These are phyloP conservation scores for Ailuropoda melanoleuca DNA, from an alignment of 2,113 vertebrate species.

Conservation along the genomic window DNA sequence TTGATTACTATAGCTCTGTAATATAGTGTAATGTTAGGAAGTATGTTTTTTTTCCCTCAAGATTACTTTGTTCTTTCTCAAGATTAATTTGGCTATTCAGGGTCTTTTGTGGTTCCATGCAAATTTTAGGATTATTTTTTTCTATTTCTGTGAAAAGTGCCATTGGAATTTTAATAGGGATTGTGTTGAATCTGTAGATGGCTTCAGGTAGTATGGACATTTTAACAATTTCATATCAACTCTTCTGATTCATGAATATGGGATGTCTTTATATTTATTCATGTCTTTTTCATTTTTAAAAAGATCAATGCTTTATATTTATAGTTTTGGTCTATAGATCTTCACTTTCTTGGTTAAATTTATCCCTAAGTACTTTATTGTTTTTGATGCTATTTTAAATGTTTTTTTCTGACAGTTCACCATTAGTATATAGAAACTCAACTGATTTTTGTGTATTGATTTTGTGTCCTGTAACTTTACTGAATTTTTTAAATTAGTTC, in stretches of 20 bases:
- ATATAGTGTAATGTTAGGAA: background rate
- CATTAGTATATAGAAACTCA: background rate
- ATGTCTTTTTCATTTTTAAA: background rate
- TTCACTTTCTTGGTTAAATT: background rate
- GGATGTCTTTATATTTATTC: background rate
- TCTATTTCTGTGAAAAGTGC: background rate
- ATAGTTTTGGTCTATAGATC: background rate
- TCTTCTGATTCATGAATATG: background rate
- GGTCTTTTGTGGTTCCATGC: background rate
- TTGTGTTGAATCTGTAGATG: background rate
- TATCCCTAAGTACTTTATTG: background rate
- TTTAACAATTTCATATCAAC: background rate
- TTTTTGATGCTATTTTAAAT: background rate
- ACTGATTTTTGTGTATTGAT: background rate
- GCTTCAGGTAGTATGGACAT: background rate
- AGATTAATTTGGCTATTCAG: background rate
- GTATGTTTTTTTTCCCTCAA: background rate
- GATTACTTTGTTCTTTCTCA: background rate
- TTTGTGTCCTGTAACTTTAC: background rate
- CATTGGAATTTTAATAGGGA: background rate
- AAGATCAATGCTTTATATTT: background rate
- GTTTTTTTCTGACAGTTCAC: background rate
- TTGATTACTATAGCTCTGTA: background rate
- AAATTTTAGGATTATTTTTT: background rate
- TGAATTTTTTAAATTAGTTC: background rate